Percentiles rank a stretch among this genome's conserved stretches.
Conservation (phyloP, 2,888 invertebrate genomes). For the Lacanobia wlatinum region DNA sequence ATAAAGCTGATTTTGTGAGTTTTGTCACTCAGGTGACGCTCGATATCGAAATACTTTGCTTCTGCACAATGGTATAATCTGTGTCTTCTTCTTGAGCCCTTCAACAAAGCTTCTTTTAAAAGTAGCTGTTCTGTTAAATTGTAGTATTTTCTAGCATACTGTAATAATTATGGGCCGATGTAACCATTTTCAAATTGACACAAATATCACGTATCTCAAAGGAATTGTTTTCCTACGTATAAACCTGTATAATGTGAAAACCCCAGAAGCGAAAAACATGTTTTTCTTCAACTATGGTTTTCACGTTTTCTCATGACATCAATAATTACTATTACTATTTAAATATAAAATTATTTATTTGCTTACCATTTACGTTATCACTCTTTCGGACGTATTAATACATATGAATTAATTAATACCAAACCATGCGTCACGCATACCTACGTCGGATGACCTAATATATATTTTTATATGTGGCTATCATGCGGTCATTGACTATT, state of each 20-base stretch:
- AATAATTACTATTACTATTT: constrained; percentile 1
- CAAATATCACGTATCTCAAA: not conserved
- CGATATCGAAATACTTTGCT: too few relatives aligned
- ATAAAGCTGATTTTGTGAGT: too few relatives aligned
- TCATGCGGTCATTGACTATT: constrained; percentile 50
- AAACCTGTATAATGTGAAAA: constrained; percentile 7
- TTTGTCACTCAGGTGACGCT: too few relatives aligned
- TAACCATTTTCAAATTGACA: not conserved
- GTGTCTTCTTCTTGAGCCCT: too few relatives aligned
- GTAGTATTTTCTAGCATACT: too few relatives aligned
- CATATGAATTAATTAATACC: constrained; percentile 35
- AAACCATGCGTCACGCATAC: constrained; percentile 36
- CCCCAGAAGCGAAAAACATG: constrained; percentile 13
- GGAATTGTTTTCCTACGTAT: constrained; percentile 14
- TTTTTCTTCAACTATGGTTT: constrained; percentile 25
- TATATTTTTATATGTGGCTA: constrained; percentile 27
- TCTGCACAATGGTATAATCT: not conserved
- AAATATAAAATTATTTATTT: constrained; percentile 24
- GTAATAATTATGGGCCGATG: too few relatives aligned
- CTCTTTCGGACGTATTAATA: constrained; percentile 9
- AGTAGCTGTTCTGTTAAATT: too few relatives aligned
- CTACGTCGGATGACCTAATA: constrained; percentile 28
- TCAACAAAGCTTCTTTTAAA: too few relatives aligned
- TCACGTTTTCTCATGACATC: constrained; percentile 12
- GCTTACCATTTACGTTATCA: constrained; percentile 25